Conservation (phyloP, 2,888 invertebrate genomes). For the Heteropelma amictum region DNA sequence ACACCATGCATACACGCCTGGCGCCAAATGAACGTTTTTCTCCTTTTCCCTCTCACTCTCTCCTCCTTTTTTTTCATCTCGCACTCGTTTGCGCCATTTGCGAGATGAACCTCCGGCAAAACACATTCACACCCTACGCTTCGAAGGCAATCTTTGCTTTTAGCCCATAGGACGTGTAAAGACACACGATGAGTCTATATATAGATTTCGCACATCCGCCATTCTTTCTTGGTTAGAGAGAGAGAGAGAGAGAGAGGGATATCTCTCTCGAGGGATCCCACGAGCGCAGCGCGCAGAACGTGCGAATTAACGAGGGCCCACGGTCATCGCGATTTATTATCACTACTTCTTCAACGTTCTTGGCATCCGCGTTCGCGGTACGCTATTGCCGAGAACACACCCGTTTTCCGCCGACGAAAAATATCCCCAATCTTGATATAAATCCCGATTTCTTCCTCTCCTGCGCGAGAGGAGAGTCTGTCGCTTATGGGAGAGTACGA, state of each 20-base stretch:
- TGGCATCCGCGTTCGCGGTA: slow-evolving; percentile 8
- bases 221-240: slow-evolving; percentile 22
- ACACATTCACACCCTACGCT: slow-evolving; percentile 30
- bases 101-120: slow-evolving; percentile 50
- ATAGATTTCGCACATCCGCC: slow-evolving; percentile 28
- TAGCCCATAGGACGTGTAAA: not conserved
- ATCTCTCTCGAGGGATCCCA: too few relatives aligned
- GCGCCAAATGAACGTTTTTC: slow-evolving; percentile 37
- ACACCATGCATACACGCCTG: slow-evolving; percentile 15
- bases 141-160: not conserved
- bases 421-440: slow-evolving; percentile 48
- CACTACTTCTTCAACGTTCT: slow-evolving; percentile 27
- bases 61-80: slow-evolving; percentile 10
- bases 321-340: slow-evolving; percentile 57
- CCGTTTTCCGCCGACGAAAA: slow-evolving; percentile 29
- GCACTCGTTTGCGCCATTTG: not conserved
- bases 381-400: slow-evolving; percentile 18
- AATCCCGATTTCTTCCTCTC: slow-evolving; percentile 45
- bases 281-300: slow-evolving; percentile 20
- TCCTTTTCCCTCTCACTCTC: slow-evolving; percentile 1
- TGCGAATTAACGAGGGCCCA: slow-evolving; percentile 58
- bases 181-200: not conserved
- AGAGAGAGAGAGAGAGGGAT: not conserved
- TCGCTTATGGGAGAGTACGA: not conserved
- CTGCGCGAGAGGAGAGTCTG: too few relatives aligned